Evolutionary conservation across 1,140 invertebrate species (phyloP).

Genomic region (Conus betulinus): DNA sequence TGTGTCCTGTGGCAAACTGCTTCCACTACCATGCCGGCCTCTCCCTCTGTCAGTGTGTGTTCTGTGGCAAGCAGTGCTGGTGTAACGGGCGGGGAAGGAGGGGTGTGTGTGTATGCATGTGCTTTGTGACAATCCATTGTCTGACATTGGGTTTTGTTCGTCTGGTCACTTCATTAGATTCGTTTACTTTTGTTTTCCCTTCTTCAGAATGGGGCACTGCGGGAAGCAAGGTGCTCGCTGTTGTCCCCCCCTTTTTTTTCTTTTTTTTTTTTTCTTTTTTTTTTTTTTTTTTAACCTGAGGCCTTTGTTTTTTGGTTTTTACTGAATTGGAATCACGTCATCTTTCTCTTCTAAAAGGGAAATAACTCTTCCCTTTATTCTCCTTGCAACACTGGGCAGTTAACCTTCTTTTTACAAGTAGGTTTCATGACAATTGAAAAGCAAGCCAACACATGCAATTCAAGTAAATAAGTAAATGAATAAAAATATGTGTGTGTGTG

Average conservation of each 20-base stretch:
- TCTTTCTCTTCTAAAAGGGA: background rate
- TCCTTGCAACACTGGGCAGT: background rate
- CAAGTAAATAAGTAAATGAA: too few relatives aligned
- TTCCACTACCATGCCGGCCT: background rate
- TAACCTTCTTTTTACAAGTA: background rate
- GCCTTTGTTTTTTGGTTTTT: background rate
- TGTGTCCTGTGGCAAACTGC: too few relatives aligned
- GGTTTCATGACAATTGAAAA: too few relatives aligned
- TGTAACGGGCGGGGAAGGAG: background rate
- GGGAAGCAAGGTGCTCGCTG: background rate
- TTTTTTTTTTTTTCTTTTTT: too few relatives aligned
- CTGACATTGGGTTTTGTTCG: background rate
- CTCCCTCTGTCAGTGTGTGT: too few relatives aligned
- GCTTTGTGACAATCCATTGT: background rate
- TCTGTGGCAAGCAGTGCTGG: background rate
- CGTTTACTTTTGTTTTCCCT: conserved; percentile 9
- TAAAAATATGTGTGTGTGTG: too few relatives aligned
- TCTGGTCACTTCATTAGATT: background rate
- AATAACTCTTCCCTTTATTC: background rate
- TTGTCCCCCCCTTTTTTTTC: background rate
- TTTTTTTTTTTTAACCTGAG: too few relatives aligned
- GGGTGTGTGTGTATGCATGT: too few relatives aligned
- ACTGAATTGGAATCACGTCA: background rate
- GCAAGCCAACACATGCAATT: too few relatives aligned
- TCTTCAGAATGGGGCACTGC: background rate